phyloP scores from a whole-genome alignment of 2,113 vertebrate species.

The Perccottus glenii region DNA sequence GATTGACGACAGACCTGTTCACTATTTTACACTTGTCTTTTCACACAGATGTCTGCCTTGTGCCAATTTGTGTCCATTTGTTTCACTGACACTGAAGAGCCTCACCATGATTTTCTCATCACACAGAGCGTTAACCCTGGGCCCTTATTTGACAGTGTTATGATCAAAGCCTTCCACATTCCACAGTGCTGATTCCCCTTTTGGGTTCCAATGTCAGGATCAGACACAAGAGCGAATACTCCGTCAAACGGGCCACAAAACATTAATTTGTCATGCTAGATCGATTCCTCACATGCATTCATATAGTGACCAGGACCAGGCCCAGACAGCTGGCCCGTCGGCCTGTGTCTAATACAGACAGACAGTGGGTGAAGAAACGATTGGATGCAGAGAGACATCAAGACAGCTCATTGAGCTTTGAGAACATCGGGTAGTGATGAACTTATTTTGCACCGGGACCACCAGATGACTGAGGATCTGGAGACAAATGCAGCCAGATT shows the following conservation, averaged over 20 bases:
- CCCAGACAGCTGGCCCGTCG: slow-evolving; percentile 60
- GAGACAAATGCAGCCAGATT: slow-evolving; percentile 44
- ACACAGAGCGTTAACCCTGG: slow-evolving; percentile 19
- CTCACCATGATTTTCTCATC: slow-evolving; percentile 23
- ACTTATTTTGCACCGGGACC: slow-evolving; percentile 34
- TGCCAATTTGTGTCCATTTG: slow-evolving; percentile 6
- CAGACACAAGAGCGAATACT: slow-evolving; percentile 46
- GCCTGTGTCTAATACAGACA: slow-evolving; percentile 60
- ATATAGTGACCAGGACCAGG: slow-evolving; percentile 30
- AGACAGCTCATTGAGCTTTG: slow-evolving; percentile 25
- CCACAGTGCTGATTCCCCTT: slow-evolving; percentile 54
- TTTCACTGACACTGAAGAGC: slow-evolving; percentile 10
- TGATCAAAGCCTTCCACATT: slow-evolving; percentile 60
- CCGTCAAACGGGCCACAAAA: slow-evolving; percentile 65
- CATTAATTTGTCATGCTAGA: slow-evolving; percentile 55
- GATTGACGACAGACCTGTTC: slow-evolving; percentile 19
- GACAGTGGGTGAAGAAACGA: slow-evolving; percentile 70
- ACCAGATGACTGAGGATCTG: slow-evolving; percentile 13
- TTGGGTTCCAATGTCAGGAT: slow-evolving; percentile 61
- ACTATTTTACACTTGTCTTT: slow-evolving; percentile 16
- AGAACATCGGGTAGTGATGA: slow-evolving; percentile 43
- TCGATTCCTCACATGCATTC: slow-evolving; percentile 50
- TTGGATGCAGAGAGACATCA: slow-evolving; percentile 63
- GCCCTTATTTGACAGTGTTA: slow-evolving; percentile 20
- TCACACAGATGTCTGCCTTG: not conserved